Percentiles rank a stretch among this genome's conserved stretches.
Evolutionary conservation across 2,113 vertebrate species (phyloP).

Genomic region (Willisornis vidua): DNA sequence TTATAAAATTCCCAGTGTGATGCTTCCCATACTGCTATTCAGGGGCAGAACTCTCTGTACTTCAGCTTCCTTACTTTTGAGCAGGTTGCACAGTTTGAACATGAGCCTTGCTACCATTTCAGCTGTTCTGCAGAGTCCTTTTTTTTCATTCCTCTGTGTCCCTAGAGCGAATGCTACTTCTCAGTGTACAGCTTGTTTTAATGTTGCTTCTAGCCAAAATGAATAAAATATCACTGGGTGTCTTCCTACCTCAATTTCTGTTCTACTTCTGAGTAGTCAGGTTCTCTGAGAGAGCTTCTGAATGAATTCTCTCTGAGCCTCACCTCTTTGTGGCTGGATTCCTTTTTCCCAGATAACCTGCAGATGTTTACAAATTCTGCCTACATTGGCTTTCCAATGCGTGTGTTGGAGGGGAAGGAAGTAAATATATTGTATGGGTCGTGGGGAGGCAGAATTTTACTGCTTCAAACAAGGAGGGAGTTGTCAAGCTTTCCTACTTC

Average conservation of each 20-base stretch:
- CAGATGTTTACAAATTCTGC: neutral
- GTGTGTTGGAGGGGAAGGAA: neutral
- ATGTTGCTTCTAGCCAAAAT: conserved; percentile 36
- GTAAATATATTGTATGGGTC: neutral
- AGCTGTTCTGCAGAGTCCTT: conserved; percentile 7
- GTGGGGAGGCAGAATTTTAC: neutral
- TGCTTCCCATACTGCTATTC: neutral
- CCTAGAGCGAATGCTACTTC: conserved; percentile 13
- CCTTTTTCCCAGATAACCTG: neutral
- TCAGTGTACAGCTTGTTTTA: neutral
- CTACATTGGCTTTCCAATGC: neutral
- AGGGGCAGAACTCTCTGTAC: neutral
- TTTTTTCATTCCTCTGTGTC: neutral
- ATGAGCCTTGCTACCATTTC: neutral
- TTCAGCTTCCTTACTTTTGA: neutral
- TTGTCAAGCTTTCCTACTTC: neutral
- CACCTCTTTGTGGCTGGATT: neutral
- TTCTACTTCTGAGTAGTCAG: neutral
- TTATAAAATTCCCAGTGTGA: neutral
- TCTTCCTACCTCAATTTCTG: conserved; percentile 26
- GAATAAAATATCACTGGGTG: conserved; percentile 36
- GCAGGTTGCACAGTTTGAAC: fast-evolving
- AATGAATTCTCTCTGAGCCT: neutral
- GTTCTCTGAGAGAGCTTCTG: neutral
- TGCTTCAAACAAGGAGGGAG: neutral